Evolutionary conservation across 2,888 invertebrate species (phyloP).

Genomic region (Eristalis intricaria): DNA sequence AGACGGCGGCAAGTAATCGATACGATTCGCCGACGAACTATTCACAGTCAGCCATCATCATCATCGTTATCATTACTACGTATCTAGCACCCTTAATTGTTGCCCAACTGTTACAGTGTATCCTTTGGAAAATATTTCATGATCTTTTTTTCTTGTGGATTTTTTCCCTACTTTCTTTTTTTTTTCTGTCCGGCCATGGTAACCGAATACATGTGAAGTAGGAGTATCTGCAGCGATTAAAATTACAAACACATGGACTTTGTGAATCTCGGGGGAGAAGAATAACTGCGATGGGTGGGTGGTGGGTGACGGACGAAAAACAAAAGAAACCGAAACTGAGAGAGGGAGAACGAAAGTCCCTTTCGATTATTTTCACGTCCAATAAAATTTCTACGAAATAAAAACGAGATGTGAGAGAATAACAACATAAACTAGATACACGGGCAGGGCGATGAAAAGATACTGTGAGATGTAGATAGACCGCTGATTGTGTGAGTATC

Average conservation of each 20-base stretch:
- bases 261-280: constrained; percentile 13
- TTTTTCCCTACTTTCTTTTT: not conserved
- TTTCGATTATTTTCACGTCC: constrained; percentile 69
- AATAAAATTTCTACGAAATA: constrained; percentile 67
- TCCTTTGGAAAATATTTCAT: constrained; percentile 37
- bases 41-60: constrained; percentile 61
- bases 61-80: constrained; percentile 67
- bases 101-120: constrained; percentile 64
- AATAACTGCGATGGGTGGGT: not conserved
- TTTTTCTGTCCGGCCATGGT: not conserved
- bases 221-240: constrained; percentile 55
- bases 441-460: constrained; percentile 21
- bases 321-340: constrained; percentile 1
- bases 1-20: constrained; percentile 52
- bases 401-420: constrained; percentile 45
- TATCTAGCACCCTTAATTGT: constrained; percentile 72
- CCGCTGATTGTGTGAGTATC: constrained; percentile 36
- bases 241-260: constrained; percentile 67
- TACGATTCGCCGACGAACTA: constrained; percentile 51
- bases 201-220: not conserved
- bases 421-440: constrained; percentile 55
- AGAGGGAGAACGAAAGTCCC: constrained; percentile 40
- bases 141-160: not conserved
- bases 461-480: constrained; percentile 29
- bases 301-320: not conserved